phyloP scores from a whole-genome alignment of 2,888 invertebrate species.

The Drosophila helvetica region DNA sequence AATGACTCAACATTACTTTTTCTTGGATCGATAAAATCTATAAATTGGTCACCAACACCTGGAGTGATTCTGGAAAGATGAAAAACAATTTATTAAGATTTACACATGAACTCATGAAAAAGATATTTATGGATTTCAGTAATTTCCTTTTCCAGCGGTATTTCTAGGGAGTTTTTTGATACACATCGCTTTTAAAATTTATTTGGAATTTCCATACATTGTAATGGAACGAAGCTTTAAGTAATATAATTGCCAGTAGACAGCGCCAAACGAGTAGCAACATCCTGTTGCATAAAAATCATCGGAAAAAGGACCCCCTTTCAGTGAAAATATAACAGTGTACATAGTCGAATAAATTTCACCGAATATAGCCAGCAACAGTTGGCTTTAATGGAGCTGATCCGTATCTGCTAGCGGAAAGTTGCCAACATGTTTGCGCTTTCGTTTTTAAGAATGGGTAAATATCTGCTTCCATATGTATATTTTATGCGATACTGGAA shows the following conservation, averaged over 20 bases:
- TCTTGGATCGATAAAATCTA: conserved; percentile 31
- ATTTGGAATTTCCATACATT: neutral
- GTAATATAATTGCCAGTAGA: neutral
- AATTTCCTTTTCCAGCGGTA: conserved; percentile 2
- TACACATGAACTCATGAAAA: too few relatives aligned
- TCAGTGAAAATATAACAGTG: conserved; percentile 26
- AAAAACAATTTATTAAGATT: neutral
- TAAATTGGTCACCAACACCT: conserved; percentile 1
- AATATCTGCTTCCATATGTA: conserved; percentile 2
- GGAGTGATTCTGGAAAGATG: neutral
- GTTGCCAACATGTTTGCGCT: conserved; percentile 31
- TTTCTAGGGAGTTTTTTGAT: neutral
- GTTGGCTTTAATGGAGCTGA: conserved; percentile 40
- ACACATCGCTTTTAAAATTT: neutral
- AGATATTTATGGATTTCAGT: neutral
- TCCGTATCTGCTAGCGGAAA: conserved; percentile 9
- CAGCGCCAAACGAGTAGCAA: neutral
- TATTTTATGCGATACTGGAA: neutral
- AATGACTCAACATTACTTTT: neutral
- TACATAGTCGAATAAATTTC: conserved; percentile 29
- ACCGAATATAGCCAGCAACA: conserved; percentile 38
- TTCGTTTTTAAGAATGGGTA: conserved; percentile 3
- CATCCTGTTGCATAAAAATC: conserved; percentile 16
- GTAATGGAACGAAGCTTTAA: conserved; percentile 1
- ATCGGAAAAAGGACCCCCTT: conserved; percentile 17